These are phyloP conservation scores for Acipenser oxyrinchus DNA, from an alignment of 2,797 vertebrate genomes.

Conservation along the genomic window DNA sequence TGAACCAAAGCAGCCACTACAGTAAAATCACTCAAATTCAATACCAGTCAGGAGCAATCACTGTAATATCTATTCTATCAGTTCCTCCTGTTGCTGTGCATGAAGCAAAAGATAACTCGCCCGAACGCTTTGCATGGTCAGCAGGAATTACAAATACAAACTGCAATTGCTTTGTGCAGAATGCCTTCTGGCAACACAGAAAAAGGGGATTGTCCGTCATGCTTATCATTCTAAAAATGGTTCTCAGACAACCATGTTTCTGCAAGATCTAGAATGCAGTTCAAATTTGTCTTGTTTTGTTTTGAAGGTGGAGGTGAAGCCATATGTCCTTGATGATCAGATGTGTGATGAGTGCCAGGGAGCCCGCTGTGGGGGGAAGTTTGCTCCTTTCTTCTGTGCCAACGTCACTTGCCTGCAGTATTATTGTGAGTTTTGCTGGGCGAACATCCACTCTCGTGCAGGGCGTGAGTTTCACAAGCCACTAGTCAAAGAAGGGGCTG, in stretches of 20 bases:
- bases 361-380: conserved; percentile 90
- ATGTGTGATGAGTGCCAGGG: conserved; percentile 97
- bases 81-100: not conserved
- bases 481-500: conserved; percentile 95
- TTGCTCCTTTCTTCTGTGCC: conserved; percentile 96
- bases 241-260: too few relatives aligned
- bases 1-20: not conserved
- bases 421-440: conserved; percentile 99
- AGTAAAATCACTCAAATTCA: not conserved
- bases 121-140: not conserved
- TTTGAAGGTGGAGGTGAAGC: conserved; percentile 93
- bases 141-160: not conserved
- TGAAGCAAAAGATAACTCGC: not conserved
- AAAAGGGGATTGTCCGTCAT: not conserved
- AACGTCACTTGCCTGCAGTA: conserved; percentile 99
- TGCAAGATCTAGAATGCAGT: too few relatives aligned
- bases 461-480: conserved; percentile 99
- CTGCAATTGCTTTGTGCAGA: not conserved
- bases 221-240: not conserved
- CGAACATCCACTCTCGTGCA: conserved; percentile 95
- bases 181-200: not conserved
- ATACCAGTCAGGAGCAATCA: conserved; percentile 1
- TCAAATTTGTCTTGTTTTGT: too few relatives aligned
- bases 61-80: conserved; percentile 1
- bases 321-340: conserved; percentile 96